Conservation (phyloP, 2,797 vertebrate genomes). For the Eutrigla gurnardus region DNA sequence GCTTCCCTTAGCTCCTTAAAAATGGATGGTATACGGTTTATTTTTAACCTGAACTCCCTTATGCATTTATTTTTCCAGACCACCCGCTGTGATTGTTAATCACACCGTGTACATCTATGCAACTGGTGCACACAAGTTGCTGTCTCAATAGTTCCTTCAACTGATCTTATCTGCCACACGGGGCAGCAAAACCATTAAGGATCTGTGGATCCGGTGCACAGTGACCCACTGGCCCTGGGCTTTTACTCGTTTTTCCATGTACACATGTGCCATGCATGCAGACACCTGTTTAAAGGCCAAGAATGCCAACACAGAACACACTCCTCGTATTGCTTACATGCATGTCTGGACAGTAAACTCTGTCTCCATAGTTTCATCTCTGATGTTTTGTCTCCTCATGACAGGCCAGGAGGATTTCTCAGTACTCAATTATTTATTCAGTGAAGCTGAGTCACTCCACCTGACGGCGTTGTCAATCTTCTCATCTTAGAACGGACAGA, state of each 20-base stretch:
- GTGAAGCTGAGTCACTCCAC: conserved; percentile 46
- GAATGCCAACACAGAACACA: not conserved
- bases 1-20: conserved; percentile 6
- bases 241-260: conserved; percentile 33
- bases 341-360: not conserved
- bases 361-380: conserved; percentile 6
- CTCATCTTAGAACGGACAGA: conserved; percentile 37
- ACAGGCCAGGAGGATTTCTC: conserved; percentile 49
- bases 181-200: conserved; percentile 48
- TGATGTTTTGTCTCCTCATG: conserved; percentile 45
- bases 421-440: conserved; percentile 59
- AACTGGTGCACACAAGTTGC: conserved; percentile 3
- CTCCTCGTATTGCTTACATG: conserved; percentile 1
- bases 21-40: conserved; percentile 9
- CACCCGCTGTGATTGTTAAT: conserved; percentile 16
- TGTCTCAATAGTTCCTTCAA: conserved; percentile 33
- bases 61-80: conserved; percentile 1
- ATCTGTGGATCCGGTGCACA: conserved; percentile 25
- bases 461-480: conserved; percentile 62
- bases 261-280: not conserved
- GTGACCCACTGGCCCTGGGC: conserved; percentile 41
- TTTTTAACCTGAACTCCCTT: conserved; percentile 13
- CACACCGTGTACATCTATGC: conserved; percentile 1
- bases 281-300: conserved; percentile 1
- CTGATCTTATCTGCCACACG: conserved; percentile 55